These are phyloP conservation scores for Loripinus fragilis DNA, from an alignment of 2,888 invertebrate genomes.

Conservation along the genomic window DNA sequence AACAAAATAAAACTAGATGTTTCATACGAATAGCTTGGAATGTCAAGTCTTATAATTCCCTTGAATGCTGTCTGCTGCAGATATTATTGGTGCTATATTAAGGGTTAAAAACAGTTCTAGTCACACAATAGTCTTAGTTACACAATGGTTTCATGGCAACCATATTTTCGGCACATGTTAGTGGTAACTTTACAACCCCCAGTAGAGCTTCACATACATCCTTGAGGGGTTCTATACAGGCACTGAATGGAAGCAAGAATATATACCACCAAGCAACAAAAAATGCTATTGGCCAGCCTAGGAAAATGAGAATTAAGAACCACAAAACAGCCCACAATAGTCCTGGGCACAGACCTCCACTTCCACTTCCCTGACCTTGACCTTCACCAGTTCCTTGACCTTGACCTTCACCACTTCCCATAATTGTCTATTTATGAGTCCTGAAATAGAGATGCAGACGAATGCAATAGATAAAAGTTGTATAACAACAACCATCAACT, in stretches of 20 bases:
- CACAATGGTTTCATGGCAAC: slow-evolving; percentile 80
- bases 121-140: slow-evolving; percentile 55
- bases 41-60: no score
- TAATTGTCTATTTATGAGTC: neutral
- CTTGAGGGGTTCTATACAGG: slow-evolving; percentile 76
- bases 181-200: slow-evolving; percentile 79
- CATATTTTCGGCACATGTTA: slow-evolving; percentile 80
- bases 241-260: slow-evolving; percentile 80
- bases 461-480: no score
- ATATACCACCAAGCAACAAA: slow-evolving; percentile 81
- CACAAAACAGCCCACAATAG: slow-evolving; percentile 80
- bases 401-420: slow-evolving; percentile 68
- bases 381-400: slow-evolving; percentile 64
- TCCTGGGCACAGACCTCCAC: slow-evolving; percentile 67
- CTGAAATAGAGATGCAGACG: no score
- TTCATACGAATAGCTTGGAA: no score
- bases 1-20: no score
- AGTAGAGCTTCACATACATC: slow-evolving; percentile 78
- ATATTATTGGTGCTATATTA: no score
- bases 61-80: no score
- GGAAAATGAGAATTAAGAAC: slow-evolving; percentile 80
- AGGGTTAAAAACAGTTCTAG: no score
- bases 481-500: no score
- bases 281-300: slow-evolving; percentile 81
- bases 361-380: slow-evolving; percentile 65